Evolutionary conservation across 1,140 invertebrate genomes (phyloP).

Genomic region (Heliconius eleuchia): DNA sequence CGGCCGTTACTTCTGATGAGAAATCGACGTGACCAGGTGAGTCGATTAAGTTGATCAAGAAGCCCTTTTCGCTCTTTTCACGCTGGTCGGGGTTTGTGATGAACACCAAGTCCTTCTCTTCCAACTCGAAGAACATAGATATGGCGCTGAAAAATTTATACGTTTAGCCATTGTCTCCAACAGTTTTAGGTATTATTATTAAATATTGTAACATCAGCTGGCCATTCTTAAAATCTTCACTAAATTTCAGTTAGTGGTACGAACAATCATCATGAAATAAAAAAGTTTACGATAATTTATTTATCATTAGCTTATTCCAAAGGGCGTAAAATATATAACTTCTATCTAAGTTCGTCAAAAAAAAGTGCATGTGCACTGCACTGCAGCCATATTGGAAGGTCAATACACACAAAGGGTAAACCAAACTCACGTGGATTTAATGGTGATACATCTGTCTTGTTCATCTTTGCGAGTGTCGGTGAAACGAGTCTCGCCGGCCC

Average conservation of each 20-base stretch:
- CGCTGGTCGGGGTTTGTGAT: constrained; percentile 94
- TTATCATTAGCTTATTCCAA: background rate
- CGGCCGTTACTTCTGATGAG: constrained; percentile 99
- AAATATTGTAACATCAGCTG: constrained; percentile 56
- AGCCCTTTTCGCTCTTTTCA: constrained; percentile 95
- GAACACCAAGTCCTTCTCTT: constrained; percentile 95
- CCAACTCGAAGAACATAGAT: constrained; percentile 98
- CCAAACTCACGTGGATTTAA: constrained; percentile 98
- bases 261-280: constrained; percentile 73
- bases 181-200: background rate
- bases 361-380: constrained; percentile 18
- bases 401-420: constrained; percentile 4
- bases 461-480: constrained; percentile 99
- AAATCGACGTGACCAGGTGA: constrained; percentile 99
- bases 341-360: background rate
- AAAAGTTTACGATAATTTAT: background rate
- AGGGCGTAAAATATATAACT: background rate
- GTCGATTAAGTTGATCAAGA: constrained; percentile 99
- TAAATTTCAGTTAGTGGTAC: constrained; percentile 67
- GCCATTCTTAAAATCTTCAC: constrained; percentile 79
- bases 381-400: constrained; percentile 38
- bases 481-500: constrained; percentile 99
- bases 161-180: background rate
- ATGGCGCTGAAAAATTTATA: constrained; percentile 89
- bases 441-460: constrained; percentile 99